Conservation (phyloP, 2,888 invertebrate species). For the Odontothrips loti region DNA sequence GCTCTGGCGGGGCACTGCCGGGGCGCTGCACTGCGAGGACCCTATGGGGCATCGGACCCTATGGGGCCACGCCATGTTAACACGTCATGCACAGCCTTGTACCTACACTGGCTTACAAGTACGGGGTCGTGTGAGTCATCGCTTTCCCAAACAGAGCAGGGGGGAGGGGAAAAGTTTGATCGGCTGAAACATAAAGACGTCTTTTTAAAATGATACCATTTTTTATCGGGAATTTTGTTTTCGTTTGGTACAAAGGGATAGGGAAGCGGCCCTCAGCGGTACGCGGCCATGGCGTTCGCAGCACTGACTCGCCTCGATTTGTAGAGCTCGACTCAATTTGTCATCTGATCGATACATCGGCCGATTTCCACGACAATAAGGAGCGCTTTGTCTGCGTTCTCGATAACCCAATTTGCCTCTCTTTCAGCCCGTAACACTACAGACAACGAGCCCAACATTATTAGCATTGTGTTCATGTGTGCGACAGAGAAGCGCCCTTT, state of each 20-base stretch:
- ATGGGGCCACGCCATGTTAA: conserved; percentile 15
- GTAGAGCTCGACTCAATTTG: background rate
- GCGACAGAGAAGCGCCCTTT: too few relatives aligned
- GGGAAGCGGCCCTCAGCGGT: background rate
- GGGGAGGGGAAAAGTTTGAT: background rate
- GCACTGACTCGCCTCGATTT: background rate
- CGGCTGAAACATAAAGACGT: conserved; percentile 15
- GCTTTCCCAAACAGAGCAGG: conserved; percentile 17
- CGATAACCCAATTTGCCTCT: too few relatives aligned
- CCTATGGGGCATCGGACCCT: background rate
- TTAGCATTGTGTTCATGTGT: too few relatives aligned
- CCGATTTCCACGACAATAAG: too few relatives aligned
- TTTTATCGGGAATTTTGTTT: background rate
- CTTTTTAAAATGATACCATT: background rate
- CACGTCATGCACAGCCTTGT: conserved; percentile 19
- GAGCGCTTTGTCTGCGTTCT: too few relatives aligned
- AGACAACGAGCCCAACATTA: too few relatives aligned
- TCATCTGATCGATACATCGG: background rate
- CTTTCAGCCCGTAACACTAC: too few relatives aligned
- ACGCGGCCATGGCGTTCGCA: too few relatives aligned
- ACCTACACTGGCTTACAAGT: conserved; percentile 24
- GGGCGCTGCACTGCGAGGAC: background rate
- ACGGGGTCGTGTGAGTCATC: conserved; percentile 18
- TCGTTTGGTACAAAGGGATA: too few relatives aligned
- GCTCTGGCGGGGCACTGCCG: background rate